Base-by-base conservation (phyloP, 2,888 invertebrate genomes). In the Drosophila greeni region DNA sequence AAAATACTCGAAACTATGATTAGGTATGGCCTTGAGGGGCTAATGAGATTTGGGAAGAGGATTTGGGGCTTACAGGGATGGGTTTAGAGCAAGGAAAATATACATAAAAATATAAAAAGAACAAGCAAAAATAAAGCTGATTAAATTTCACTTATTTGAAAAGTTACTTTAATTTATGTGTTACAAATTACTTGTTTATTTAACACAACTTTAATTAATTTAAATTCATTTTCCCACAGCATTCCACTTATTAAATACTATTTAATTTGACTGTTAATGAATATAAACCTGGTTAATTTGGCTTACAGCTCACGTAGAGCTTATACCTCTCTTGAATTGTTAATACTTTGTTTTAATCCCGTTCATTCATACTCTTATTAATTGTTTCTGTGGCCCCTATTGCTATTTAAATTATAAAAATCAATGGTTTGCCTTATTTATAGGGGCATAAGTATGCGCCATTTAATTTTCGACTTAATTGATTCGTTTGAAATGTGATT, bases 401-500 rank as follows among this genome's bases (percentile, higher is more conserved):
- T 31, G 31, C 18, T 18, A 3, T 12, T 60, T 47, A 45, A 59
- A 24, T 39, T 40, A 24, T 52, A 39, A 18, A 57, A 52, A 52
- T 39, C n/a, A 20, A n/a, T 29, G 49, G 1, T 26, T 14, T 2
- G 18, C n/a, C n/a, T 36, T 36, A 34, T 59, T 14, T n/a, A 18
- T 31, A 8, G 12, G n/a, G 20, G 29, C 4, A 34, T 23, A 18
- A 29, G 18, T 45, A 4, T 5, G 8, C 20, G 9, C 12, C 61
- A 31, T 24, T 61, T 60, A 52, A 61, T 51, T 61, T 11, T 9
- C 24, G 37, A 52, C 37, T 62, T 62, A 62, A 61, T 61, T 61
- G 31, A 43, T 51, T 62, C 40, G 43, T 61, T 61, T 62, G 51
- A 62, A 43, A 61, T 61, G 43, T 24, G 61, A 60, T 62, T 60